Evolutionary conservation across 1,140 invertebrate genomes (phyloP).

Genomic region (Pseudomyrmex gracilis): DNA sequence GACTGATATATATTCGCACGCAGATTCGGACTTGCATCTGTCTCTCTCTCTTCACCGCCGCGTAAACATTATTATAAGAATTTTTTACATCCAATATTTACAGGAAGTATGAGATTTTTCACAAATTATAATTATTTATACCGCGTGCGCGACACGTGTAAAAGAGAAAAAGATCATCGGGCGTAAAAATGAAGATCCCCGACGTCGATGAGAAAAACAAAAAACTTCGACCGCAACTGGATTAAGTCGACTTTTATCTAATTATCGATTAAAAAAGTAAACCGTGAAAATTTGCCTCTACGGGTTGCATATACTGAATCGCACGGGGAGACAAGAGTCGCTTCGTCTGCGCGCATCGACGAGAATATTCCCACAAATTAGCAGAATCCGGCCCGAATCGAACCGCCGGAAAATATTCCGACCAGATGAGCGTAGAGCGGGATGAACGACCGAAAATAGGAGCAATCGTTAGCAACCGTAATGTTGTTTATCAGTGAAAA

Average conservation of each 20-base stretch:
- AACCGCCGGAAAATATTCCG: conserved; percentile 52
- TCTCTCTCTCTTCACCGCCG: too few species aligned
- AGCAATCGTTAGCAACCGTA: conserved; percentile 63
- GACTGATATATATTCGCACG: too few species aligned
- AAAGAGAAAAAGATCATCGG: too few species aligned
- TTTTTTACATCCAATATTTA: too few species aligned
- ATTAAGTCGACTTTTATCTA: background rate
- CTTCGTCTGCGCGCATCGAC: conserved; percentile 56
- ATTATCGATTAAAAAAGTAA: conserved; percentile 20
- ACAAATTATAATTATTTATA: too few species aligned
- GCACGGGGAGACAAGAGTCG: conserved; percentile 40
- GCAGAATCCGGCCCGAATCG: conserved; percentile 47
- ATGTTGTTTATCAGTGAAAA: conserved; percentile 61
- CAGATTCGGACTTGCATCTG: too few species aligned
- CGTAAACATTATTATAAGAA: too few species aligned
- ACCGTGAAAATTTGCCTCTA: conserved; percentile 53
- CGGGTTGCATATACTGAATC: conserved; percentile 7
- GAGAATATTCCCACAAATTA: conserved; percentile 75
- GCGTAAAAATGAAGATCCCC: too few species aligned
- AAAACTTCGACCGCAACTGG: background rate
- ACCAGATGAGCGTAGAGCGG: conserved; percentile 38
- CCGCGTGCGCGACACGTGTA: too few species aligned
- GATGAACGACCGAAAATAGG: conserved; percentile 68
- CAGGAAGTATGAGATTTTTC: too few species aligned
- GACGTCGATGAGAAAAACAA: background rate